Conservation (phyloP, 2,888 invertebrate species). For the Drosophila mayaguana region DNA sequence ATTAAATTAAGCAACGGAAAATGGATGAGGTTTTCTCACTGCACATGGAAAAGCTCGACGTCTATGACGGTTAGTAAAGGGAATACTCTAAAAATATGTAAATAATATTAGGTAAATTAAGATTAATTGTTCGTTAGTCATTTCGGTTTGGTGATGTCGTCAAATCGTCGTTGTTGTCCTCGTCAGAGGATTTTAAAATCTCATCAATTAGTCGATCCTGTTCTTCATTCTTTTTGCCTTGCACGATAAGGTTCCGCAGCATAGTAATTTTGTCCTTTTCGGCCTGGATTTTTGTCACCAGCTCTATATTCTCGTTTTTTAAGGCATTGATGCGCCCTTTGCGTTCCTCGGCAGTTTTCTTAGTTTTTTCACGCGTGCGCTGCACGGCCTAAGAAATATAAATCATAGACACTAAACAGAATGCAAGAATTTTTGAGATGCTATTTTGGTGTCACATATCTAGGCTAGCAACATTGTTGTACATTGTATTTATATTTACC, state of each 20-base stretch:
- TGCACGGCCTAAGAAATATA: constrained; percentile 81
- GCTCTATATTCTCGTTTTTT: constrained; percentile 71
- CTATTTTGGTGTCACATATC: constrained; percentile 61
- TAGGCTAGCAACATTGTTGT: constrained; percentile 55
- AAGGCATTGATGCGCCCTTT: constrained; percentile 80
- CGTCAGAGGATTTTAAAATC: constrained; percentile 73
- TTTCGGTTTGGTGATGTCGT: constrained; percentile 49
- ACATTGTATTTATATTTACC: constrained; percentile 62
- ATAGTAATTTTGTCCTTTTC: constrained; percentile 74
- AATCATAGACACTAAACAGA: constrained; percentile 36
- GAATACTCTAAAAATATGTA: constrained; percentile 61
- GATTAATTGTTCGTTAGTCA: constrained; percentile 71
- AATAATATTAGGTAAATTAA: constrained; percentile 71
- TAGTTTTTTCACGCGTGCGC: constrained; percentile 83
- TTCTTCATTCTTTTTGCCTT: constrained; percentile 68
- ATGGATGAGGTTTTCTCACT: constrained; percentile 85
- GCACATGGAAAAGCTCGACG: constrained; percentile 83
- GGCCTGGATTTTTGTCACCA: constrained; percentile 74
- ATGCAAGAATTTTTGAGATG: constrained; percentile 23
- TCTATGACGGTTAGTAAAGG: constrained; percentile 81
- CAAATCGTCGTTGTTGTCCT: constrained; percentile 57
- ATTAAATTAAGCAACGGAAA: constrained; percentile 39
- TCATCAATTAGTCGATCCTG: constrained; percentile 73
- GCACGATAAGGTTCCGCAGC: constrained; percentile 75
- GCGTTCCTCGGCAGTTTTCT: constrained; percentile 82